Base-by-base conservation (phyloP, 2,113 vertebrate species). In the Phrynosoma platyrhinos region DNA sequence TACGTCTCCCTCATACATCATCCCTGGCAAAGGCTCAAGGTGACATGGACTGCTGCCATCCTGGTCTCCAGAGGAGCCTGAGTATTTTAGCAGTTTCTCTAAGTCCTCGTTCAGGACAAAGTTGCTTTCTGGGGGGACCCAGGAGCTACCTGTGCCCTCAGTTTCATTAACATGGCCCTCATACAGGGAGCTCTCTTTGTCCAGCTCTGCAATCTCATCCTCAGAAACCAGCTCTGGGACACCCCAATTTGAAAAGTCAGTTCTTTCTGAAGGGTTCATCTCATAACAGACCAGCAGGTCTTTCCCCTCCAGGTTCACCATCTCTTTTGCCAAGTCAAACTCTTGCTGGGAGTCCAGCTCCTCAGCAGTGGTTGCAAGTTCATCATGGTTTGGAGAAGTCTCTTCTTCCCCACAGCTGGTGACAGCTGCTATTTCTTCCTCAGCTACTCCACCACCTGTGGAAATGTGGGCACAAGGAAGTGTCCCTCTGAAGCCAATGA, bases 301-400 rank as follows among this genome's bases (percentile, higher is more conserved):
- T 9, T 83, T 36, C 82, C 90, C 95, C 91, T 93, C 83, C 1
- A 27, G 0, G 2, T 40, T 78, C 1, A 66, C 89, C 40, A 96
- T 94, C 0, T 58, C 88, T 69, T 96, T 95, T n/a, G 21, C 53
- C 1, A 68, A 79, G 58, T 71, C 95, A 18, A 96, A 97, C 79
- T 95, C 95, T 53, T 81, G 84, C 13, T 93, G 94, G 8, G 96
- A 97, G 69, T 93, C 95, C 30, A 94, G 94, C 92, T 94, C 96
- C 89, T 94, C 92, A 21, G 30, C 32, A 47, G 9, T 87, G 9
- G 47, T 83, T 91, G 78, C 90, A 69, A 71, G 75, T 0, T 58
- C 83, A 90, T 85, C 90, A 81, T 75, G 89, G 83, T 40, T 47
- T 0, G 83, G 71, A 58, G 92, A 90, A 83, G 81, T 68, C 55